Percentiles rank a stretch among this genome's conserved stretches.
Conservation (phyloP, 2,797 vertebrate species). For the Channa striata region DNA sequence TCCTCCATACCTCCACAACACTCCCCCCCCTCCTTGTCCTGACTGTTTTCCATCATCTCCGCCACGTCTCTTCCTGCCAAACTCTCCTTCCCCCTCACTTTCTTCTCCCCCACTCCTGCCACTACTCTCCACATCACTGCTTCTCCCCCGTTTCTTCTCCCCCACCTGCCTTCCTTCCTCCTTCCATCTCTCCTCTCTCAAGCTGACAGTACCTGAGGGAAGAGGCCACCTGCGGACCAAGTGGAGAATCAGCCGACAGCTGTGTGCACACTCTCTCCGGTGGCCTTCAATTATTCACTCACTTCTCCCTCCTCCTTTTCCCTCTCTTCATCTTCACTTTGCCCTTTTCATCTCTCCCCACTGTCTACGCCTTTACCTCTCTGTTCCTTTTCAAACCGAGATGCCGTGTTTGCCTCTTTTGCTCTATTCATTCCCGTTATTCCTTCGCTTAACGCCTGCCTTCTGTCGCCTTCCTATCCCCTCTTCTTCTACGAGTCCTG, state of each 20-base stretch:
- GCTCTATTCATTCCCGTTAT: constrained; percentile 41
- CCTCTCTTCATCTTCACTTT: constrained; percentile 63
- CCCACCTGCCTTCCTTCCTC: constrained; percentile 44
- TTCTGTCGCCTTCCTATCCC: constrained; percentile 14
- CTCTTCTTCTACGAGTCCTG: constrained; percentile 33
- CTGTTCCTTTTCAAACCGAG: constrained; percentile 41
- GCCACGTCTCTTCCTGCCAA: constrained; percentile 49
- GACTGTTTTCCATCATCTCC: constrained; percentile 55
- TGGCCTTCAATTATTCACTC: constrained; percentile 83
- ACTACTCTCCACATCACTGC: constrained; percentile 27
- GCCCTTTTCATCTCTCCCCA: constrained; percentile 72
- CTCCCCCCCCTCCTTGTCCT: constrained; percentile 36
- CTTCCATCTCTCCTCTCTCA: constrained; percentile 57
- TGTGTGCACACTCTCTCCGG: constrained; percentile 81
- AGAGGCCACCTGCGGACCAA: constrained; percentile 80
- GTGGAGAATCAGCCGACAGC: constrained; percentile 78
- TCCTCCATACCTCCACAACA: constrained; percentile 23
- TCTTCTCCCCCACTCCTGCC: constrained; percentile 36
- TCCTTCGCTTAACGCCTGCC: constrained; percentile 51
- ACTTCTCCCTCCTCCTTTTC: constrained; percentile 51
- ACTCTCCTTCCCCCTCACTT: constrained; percentile 38
- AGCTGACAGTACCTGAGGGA: constrained; percentile 78
- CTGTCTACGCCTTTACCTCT: constrained; percentile 57
- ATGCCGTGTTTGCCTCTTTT: constrained; percentile 43
- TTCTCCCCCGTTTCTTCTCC: constrained; percentile 12